These are phyloP conservation scores for Eledona agricola DNA, from an alignment of 2,888 invertebrate genomes.

Conservation along the genomic window DNA sequence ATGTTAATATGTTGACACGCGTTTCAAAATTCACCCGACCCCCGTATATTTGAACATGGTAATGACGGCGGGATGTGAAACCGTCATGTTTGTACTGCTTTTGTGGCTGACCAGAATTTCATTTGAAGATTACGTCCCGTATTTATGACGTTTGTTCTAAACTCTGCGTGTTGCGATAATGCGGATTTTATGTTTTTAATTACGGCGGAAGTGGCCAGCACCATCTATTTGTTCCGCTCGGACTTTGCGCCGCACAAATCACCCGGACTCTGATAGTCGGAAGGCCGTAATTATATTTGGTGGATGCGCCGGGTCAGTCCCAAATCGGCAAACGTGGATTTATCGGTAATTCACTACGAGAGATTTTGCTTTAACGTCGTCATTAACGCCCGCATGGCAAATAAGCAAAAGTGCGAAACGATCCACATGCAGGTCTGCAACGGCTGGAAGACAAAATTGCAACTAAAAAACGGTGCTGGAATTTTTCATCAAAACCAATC, in stretches of 20 bases:
- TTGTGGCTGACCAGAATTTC: slow-evolving; percentile 53
- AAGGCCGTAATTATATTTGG: no score
- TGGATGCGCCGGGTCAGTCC: no score
- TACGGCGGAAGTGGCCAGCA: slow-evolving; percentile 34
- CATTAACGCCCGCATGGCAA: slow-evolving; percentile 40
- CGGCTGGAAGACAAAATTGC: no score
- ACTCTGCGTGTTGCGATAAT: slow-evolving; percentile 53
- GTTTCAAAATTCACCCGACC: slow-evolving; percentile 19
- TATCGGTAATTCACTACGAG: no score
- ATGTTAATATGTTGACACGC: slow-evolving; percentile 48
- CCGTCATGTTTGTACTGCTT: slow-evolving; percentile 43
- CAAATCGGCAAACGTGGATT: no score
- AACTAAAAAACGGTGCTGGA: no score
- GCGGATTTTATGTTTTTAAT: slow-evolving; percentile 53
- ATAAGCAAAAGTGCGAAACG: slow-evolving; percentile 47
- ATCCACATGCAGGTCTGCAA: slow-evolving; percentile 51
- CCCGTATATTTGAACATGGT: slow-evolving; percentile 46
- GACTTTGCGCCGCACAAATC: no score
- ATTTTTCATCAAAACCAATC: no score
- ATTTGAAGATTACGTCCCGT: slow-evolving; percentile 56
- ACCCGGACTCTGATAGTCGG: no score
- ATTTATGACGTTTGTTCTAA: slow-evolving; percentile 55
- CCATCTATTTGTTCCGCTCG: no score
- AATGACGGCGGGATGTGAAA: slow-evolving; percentile 42
- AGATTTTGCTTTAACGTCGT: slow-evolving; percentile 36